Percentiles rank a stretch among this genome's conserved stretches.
Evolutionary conservation across 2,113 vertebrate species (phyloP).

Genomic region (Caretta caretta): DNA sequence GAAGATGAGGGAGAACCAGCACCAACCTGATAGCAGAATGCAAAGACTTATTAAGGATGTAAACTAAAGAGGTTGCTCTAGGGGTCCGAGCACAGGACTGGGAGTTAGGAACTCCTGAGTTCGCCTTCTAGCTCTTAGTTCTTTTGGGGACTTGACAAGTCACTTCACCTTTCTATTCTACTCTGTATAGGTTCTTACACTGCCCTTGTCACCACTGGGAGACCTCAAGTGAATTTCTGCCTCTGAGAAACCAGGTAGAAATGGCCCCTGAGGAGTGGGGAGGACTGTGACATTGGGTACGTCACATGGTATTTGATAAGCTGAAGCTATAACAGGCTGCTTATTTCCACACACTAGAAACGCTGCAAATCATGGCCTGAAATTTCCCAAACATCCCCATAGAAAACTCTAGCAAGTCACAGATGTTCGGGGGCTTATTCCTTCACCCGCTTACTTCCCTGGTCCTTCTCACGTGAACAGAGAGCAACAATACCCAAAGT

Average conservation of each 20-base stretch:
- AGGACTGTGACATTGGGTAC: background rate
- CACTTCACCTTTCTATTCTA: background rate
- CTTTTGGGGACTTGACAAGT: background rate
- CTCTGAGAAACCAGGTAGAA: fast-evolving
- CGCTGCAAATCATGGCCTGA: background rate
- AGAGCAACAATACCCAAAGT: too few species aligned
- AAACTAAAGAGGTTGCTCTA: background rate
- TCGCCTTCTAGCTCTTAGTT: background rate
- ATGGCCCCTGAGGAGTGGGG: background rate
- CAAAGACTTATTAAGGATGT: background rate
- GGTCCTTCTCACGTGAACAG: too few species aligned
- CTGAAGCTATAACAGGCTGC: background rate
- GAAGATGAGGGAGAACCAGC: constrained; percentile 22
- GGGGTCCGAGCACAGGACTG: background rate
- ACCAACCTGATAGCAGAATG: background rate
- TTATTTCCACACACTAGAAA: background rate
- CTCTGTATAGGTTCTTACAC: background rate
- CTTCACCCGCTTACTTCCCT: too few species aligned
- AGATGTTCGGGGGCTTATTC: too few species aligned
- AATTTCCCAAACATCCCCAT: background rate
- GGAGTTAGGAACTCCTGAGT: background rate
- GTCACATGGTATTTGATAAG: background rate
- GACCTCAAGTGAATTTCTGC: background rate
- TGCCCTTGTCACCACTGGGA: background rate
- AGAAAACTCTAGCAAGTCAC: background rate